A percentile compares a stretch with the other conserved stretches of the same genome.
These are phyloP conservation scores for Mystacides longicornis DNA, from an alignment of 2,888 invertebrate species.

Conservation along the genomic window DNA sequence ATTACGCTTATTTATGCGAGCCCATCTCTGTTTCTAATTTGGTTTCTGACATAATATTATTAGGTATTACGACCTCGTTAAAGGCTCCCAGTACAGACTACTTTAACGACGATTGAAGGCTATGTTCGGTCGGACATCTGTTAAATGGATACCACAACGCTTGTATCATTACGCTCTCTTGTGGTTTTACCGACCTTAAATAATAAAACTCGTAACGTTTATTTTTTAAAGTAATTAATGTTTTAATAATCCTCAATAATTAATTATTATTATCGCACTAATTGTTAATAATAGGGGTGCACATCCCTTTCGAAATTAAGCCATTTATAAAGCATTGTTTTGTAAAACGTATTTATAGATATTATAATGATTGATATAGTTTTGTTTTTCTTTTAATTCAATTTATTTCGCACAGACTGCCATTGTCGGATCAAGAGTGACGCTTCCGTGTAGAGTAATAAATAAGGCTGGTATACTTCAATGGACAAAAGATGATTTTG, in stretches of 20 bases:
- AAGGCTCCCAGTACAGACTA: conserved; percentile 1
- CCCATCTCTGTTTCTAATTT: conserved; percentile 2
- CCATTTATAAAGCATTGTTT: too few relatives aligned
- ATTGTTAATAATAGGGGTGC: too few relatives aligned
- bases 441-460: conserved; percentile 83
- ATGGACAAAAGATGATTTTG: conserved; percentile 97
- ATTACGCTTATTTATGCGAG: neutral
- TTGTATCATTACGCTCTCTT: too few relatives aligned
- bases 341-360: too few relatives aligned
- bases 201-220: too few relatives aligned
- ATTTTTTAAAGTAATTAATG: too few relatives aligned
- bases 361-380: too few relatives aligned
- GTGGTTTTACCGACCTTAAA: too few relatives aligned
- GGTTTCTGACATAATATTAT: conserved; percentile 1
- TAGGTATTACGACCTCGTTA: neutral
- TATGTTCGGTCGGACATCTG: neutral
- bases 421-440: conserved; percentile 79
- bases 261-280: too few relatives aligned
- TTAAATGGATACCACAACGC: neutral
- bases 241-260: too few relatives aligned
- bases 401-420: conserved; percentile 56
- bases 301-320: too few relatives aligned
- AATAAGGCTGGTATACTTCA: conserved; percentile 85
- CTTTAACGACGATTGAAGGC: neutral
- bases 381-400: too few relatives aligned